These are phyloP conservation scores for Sycobia sp. DNA, from an alignment of 1,140 invertebrate species.

Conservation along the genomic window DNA sequence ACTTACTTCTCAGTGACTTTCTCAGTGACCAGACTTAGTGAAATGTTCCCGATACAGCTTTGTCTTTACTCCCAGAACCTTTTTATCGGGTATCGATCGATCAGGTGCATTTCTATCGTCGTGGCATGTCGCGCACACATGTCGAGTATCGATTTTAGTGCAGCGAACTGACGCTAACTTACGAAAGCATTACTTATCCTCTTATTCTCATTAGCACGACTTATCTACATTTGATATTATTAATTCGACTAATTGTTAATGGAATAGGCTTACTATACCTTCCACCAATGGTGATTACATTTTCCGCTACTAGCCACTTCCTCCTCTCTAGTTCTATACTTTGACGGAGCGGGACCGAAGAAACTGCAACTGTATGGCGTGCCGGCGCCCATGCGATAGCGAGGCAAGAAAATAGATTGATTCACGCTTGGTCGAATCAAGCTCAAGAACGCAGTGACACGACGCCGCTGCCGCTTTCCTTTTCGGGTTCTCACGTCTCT, in stretches of 20 bases:
- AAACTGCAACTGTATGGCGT: constrained; percentile 8
- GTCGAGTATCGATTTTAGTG: constrained; percentile 13
- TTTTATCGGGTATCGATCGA: too few relatives aligned
- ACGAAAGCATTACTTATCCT: neutral
- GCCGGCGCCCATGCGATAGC: too few relatives aligned
- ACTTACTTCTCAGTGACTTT: too few relatives aligned
- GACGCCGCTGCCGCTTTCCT: constrained; percentile 2
- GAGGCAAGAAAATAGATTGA: constrained; percentile 45
- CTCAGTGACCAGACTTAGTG: too few relatives aligned
- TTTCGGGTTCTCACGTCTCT: neutral
- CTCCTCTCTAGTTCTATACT: too few relatives aligned
- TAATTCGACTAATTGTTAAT: constrained; percentile 23
- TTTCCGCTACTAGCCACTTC: too few relatives aligned
- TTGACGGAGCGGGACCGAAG: too few relatives aligned
- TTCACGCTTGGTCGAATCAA: constrained; percentile 42
- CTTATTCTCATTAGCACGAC: constrained; percentile 10
- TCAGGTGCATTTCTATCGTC: neutral
- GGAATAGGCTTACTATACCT: neutral
- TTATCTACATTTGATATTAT: neutral
- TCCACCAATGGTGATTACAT: neutral
- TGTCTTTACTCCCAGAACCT: too few relatives aligned
- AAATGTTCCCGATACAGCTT: too few relatives aligned
- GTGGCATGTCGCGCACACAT: neutral
- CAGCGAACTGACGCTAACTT: neutral
- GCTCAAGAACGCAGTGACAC: constrained; percentile 14